Percentiles rank a stretch among this genome's conserved stretches.
These are phyloP conservation scores for Xanthostigma xanthostigma DNA, from an alignment of 2,888 invertebrate genomes.

Conservation along the genomic window DNA sequence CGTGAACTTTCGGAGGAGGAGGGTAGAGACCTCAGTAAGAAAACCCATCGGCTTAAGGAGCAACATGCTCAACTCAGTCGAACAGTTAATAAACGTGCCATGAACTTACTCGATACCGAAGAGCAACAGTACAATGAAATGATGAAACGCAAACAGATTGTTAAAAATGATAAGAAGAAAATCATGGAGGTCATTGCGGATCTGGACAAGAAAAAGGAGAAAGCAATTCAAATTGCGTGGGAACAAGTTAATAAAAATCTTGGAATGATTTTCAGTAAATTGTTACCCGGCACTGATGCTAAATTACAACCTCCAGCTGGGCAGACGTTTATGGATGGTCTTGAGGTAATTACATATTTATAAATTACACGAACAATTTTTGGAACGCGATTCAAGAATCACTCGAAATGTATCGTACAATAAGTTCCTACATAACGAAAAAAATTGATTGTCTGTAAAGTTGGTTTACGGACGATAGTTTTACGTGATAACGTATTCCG, in stretches of 20 bases:
- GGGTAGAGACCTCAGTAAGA: conserved; percentile 33
- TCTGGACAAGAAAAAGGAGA: conserved; percentile 82
- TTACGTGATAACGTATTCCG: too few species aligned
- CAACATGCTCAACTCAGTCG: conserved; percentile 50
- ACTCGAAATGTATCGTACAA: too few species aligned
- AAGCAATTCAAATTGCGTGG: conserved; percentile 68
- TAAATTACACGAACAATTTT: neutral
- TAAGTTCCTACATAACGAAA: too few species aligned
- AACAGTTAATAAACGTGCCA: conserved; percentile 67
- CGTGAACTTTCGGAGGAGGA: conserved; percentile 19
- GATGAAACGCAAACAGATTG: conserved; percentile 45
- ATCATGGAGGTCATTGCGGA: conserved; percentile 67
- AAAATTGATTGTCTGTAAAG: too few species aligned
- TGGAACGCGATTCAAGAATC: too few species aligned
- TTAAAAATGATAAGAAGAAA: conserved; percentile 58
- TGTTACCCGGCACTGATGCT: conserved; percentile 84
- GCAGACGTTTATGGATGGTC: conserved; percentile 61
- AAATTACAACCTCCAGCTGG: conserved; percentile 66
- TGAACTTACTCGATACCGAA: conserved; percentile 71
- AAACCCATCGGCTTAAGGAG: conserved; percentile 39
- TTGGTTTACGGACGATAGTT: too few species aligned
- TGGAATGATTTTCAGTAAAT: conserved; percentile 80
- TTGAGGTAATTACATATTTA: conserved; percentile 46
- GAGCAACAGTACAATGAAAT: conserved; percentile 61
- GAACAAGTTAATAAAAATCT: conserved; percentile 84